Base-by-base conservation (phyloP, 2,113 vertebrate species). In the Cyprinodon tularosa region DNA sequence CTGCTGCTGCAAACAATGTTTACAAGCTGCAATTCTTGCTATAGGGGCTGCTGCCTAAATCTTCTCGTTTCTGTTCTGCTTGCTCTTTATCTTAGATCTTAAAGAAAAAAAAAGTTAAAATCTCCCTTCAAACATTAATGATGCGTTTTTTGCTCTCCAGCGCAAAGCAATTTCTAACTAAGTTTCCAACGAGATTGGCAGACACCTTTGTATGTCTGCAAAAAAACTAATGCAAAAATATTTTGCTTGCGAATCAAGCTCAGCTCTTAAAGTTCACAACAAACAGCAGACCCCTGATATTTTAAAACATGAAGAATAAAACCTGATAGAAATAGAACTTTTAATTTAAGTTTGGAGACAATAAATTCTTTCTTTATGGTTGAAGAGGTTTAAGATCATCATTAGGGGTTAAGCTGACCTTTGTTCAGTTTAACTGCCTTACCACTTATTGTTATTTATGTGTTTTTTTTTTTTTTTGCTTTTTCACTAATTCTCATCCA, bases 401-500 rank as follows among this genome's bases (percentile, higher is more conserved):
- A 7, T 50, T 15, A 4, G 15, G 1, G 14, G 5, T 15, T 50
- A 50, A 15, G 48, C 17, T 50, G 14, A 50, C 12, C 48, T 1
- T 50, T 17, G 50, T 10, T n/a, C 1, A n/a, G 20, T 17, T 8
- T n/a, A 2, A 73, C 72, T 77, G 50, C 81, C 77, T 80, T 69
- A 59, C 37, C 70, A 37, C 6, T 61, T 29, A 29, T 29, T 29
- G 29, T 29, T 29, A 29, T 57, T 22, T 53, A 65, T 59, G 29
- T 4, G 12, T 40, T 60, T 60, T 29, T 47, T 0, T 3, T 0
- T 3, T 70, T 42, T 68, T 39, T 20, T 62, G 40, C 42, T 42
- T 5, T 20, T 81, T 59, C 92, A 29, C 89, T 84, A 3, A 29
- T 29, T 29, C 29, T 29, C 29, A 29, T 29, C 29, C 90, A 99